Percentiles rank a stretch among this genome's conserved stretches.
Conservation (phyloP, 2,113 vertebrate genomes). For the Oreamnos americanus region DNA sequence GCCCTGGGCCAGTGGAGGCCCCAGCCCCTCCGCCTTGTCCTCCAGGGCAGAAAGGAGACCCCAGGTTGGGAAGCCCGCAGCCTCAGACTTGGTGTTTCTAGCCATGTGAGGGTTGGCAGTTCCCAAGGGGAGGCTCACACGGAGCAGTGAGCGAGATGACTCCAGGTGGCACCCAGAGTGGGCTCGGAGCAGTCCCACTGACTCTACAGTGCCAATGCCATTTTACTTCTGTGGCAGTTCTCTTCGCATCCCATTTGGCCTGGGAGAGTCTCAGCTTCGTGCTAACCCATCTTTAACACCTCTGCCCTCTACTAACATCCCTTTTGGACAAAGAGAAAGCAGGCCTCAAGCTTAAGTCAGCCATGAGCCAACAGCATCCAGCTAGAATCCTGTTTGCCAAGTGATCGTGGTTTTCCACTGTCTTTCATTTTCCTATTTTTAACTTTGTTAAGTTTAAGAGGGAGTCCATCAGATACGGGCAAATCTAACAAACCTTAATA, state of each 20-base stretch:
- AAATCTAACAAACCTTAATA: neutral
- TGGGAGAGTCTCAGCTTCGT: neutral
- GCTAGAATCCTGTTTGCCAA: neutral
- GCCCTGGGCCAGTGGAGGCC: neutral
- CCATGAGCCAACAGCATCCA: neutral
- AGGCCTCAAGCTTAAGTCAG: accelerated
- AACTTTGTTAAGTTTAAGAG: neutral
- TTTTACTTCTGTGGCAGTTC: neutral
- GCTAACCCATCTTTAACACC: neutral
- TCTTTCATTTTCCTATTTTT: neutral
- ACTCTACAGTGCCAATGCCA: accelerated
- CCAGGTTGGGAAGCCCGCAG: neutral
- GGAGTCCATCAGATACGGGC: neutral
- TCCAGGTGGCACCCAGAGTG: accelerated
- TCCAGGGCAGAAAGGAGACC: neutral
- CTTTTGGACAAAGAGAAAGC: neutral
- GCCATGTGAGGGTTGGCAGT: neutral
- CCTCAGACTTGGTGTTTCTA: too few relatives aligned
- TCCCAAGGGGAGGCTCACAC: neutral
- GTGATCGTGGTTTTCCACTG: neutral
- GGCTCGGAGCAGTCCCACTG: neutral
- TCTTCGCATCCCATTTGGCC: neutral
- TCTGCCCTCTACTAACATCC: neutral
- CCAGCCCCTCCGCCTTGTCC: neutral
- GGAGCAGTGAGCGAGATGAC: too few relatives aligned